Conservation (phyloP, 2,888 invertebrate species). For the Coleophora deauratella region DNA sequence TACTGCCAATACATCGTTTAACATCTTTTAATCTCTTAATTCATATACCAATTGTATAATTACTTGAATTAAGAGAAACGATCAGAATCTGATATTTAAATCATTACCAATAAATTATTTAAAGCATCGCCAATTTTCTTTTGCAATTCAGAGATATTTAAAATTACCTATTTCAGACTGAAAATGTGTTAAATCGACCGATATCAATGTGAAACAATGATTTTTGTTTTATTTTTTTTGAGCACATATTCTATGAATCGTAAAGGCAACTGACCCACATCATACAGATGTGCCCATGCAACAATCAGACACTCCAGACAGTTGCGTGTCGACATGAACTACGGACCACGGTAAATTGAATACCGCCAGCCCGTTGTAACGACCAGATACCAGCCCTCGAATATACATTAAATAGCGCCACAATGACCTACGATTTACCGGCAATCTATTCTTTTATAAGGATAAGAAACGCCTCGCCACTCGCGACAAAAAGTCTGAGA, state of each 20-base stretch:
- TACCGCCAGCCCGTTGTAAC: slow-evolving; percentile 47
- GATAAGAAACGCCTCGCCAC: slow-evolving; percentile 65
- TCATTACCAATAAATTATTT: too few species aligned
- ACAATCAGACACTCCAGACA: slow-evolving; percentile 42
- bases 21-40: too few species aligned
- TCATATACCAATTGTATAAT: too few species aligned
- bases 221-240: slow-evolving; percentile 19
- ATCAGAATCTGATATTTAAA: too few species aligned
- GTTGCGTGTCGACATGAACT: slow-evolving; percentile 59
- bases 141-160: too few species aligned
- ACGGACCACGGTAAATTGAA: slow-evolving; percentile 58
- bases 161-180: slow-evolving; percentile 4
- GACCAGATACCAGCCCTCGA: slow-evolving; percentile 49
- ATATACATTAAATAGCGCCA: slow-evolving; percentile 61
- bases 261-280: slow-evolving; percentile 53
- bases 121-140: too few species aligned
- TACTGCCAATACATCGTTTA: too few species aligned
- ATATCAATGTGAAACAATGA: slow-evolving; percentile 31
- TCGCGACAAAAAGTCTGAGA: slow-evolving; percentile 66
- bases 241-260: slow-evolving; percentile 31
- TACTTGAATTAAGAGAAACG: too few species aligned
- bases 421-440: slow-evolving; percentile 69
- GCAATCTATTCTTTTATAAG: slow-evolving; percentile 69
- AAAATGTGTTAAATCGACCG: slow-evolving; percentile 20
- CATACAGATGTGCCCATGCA: slow-evolving; percentile 47